Evolutionary conservation across 2,113 vertebrate genomes (phyloP), one percentile per base, ranked within the genome.

Genomic region (Hippocampus barbouri): DNA sequence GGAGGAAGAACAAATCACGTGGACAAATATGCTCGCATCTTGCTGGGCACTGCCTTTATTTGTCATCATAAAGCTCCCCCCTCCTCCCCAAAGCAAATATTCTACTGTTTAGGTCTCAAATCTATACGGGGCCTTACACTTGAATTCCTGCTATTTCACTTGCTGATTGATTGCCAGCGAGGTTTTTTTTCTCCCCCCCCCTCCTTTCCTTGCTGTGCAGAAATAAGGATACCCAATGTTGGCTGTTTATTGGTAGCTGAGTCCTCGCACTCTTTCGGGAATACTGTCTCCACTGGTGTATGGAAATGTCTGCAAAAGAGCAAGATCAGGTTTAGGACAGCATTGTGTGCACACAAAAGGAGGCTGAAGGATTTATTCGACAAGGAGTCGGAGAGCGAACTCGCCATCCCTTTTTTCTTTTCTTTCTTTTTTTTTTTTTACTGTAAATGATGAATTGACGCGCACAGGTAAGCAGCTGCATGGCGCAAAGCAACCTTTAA

Each of bases 301-400:
- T 95, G 96, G 95, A 96, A 94, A 96, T 96, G 92, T 94, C 94
- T 95, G 95, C 93, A 93, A 98, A 95, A 94, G 91, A 92, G 93
- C 96, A 96, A 96, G 96, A 97, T 95, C 94, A 95, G 95, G 96
- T 95, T 97, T 98, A 98, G 95, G 95, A 96, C 94, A 93, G 93
- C 94, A 92, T 92, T 93, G 95, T 94, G 94, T 94, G 84, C 64
- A 97, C 94, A 98, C 97, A 98, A 97, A 98, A 61, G 59, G 59
- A 27, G 16, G 93, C 93, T 95, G 95, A 96, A 96, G 95, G 95
- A 96, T 95, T 93, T 94, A 91, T 94, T 92, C 94, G 93, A 88
- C 18, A 56, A 12, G 27, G 25, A n/a, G 21, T 21, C 40, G 41
- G 18, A 65, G n/a, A 45, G 41, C 2, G 63, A 65, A 6, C 21